These are phyloP conservation scores for Bufo gargarizans DNA, from an alignment of 2,113 vertebrate genomes.

Conservation along the genomic window DNA sequence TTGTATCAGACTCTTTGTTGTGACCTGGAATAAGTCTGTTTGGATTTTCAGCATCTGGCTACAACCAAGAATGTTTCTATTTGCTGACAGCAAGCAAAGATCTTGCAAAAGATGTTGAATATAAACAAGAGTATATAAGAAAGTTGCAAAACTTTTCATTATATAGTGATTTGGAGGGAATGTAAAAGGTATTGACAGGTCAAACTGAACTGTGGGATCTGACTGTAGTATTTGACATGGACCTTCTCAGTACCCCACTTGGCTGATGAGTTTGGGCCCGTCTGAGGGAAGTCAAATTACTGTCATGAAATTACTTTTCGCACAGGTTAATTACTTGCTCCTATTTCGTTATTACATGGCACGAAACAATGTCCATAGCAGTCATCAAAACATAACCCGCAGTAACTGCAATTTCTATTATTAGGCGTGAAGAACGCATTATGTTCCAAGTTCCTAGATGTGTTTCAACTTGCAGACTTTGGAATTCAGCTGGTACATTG, in stretches of 20 bases:
- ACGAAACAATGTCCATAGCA: slow-evolving; percentile 27
- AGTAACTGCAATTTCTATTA: slow-evolving; percentile 35
- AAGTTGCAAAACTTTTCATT: too few species aligned
- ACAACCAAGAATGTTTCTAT: too few species aligned
- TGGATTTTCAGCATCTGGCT: too few species aligned
- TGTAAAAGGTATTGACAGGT: too few species aligned
- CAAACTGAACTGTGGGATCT: too few species aligned
- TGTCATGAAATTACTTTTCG: slow-evolving; percentile 32
- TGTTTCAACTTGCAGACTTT: slow-evolving; percentile 10
- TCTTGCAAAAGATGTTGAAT: too few species aligned
- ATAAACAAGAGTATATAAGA: too few species aligned
- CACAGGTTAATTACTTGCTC: slow-evolving; percentile 36
- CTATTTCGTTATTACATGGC: slow-evolving; percentile 19
- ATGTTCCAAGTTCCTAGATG: slow-evolving; percentile 3
- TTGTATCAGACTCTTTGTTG: too few species aligned
- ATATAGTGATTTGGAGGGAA: too few species aligned
- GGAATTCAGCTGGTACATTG: neutral
- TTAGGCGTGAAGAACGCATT: slow-evolving; percentile 7
- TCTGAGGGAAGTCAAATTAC: neutral
- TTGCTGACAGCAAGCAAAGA: too few species aligned
- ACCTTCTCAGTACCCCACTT: neutral
- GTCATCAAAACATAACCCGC: slow-evolving; percentile 9
- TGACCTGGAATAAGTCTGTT: too few species aligned
- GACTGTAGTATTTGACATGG: neutral
- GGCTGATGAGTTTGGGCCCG: neutral